These are phyloP conservation scores for Nemoura dubitans DNA, from an alignment of 2,888 invertebrate genomes.

Conservation along the genomic window DNA sequence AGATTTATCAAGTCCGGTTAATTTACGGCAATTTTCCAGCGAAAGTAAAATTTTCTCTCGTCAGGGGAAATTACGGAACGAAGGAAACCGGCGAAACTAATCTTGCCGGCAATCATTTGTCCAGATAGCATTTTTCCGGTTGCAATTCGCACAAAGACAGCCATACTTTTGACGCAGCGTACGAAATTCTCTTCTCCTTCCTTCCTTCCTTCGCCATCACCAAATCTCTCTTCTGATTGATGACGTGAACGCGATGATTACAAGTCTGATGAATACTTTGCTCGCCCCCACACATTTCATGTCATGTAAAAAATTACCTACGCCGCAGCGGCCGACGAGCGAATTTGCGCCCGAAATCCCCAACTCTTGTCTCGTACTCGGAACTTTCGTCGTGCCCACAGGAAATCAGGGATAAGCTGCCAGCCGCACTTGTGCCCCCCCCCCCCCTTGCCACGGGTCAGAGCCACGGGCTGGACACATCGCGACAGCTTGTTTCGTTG, in stretches of 20 bases:
- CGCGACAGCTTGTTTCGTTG: constrained; percentile 18
- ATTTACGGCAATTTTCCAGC: background rate
- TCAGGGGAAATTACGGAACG: background rate
- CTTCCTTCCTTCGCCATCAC: too few species aligned
- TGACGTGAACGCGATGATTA: background rate
- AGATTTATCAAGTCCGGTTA: background rate
- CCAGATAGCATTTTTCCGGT: background rate
- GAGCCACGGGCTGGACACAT: constrained; percentile 9
- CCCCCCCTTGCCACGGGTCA: background rate
- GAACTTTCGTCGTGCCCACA: background rate
- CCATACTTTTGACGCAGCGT: background rate
- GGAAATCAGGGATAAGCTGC: constrained; percentile 7
- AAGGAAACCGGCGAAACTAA: background rate
- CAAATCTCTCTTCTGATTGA: background rate
- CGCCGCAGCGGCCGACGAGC: background rate
- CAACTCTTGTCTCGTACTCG: background rate
- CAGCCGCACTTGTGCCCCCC: constrained; percentile 1
- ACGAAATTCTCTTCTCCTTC: background rate
- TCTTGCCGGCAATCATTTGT: background rate
- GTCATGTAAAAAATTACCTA: background rate
- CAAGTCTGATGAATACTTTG: background rate
- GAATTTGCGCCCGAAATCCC: background rate
- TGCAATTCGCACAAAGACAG: background rate
- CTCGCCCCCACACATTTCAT: background rate
- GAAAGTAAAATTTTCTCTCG: background rate